phyloP scores from a whole-genome alignment of 2,113 vertebrate species.

The Stigmatopora nigra region DNA sequence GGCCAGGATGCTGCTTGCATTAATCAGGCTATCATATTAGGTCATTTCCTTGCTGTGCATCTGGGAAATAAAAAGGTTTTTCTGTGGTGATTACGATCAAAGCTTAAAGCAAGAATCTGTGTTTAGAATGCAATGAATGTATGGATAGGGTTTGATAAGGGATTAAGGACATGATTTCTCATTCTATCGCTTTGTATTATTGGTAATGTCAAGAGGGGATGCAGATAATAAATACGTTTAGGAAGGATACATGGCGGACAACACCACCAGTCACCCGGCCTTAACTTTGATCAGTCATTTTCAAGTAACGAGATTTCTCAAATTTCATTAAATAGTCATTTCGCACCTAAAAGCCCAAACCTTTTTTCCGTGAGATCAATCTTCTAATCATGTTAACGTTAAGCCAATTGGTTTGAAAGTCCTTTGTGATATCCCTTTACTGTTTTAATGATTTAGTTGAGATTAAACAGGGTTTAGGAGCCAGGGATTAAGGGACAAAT shows the following conservation, averaged over 20 bases:
- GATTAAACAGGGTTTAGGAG: slow-evolving; percentile 68
- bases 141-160: slow-evolving; percentile 42
- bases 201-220: slow-evolving; percentile 48
- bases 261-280: slow-evolving; percentile 53
- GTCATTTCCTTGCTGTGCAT: slow-evolving; percentile 36
- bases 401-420: slow-evolving; percentile 69
- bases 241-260: slow-evolving; percentile 47
- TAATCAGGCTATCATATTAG: slow-evolving; percentile 44
- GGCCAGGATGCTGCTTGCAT: slow-evolving; percentile 11
- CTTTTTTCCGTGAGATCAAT: slow-evolving; percentile 69
- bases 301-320: slow-evolving; percentile 71
- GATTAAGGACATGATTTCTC: slow-evolving; percentile 57
- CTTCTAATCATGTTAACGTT: slow-evolving; percentile 72
- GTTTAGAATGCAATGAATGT: slow-evolving; percentile 50
- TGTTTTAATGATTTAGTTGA: slow-evolving; percentile 73
- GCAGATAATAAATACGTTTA: slow-evolving; percentile 62
- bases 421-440: slow-evolving; percentile 72
- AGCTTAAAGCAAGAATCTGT: slow-evolving; percentile 32
- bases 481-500: slow-evolving; percentile 67
- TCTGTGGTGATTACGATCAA: slow-evolving; percentile 42
- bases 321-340: slow-evolving; percentile 75
- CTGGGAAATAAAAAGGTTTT: slow-evolving; percentile 16
- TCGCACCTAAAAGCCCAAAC: slow-evolving; percentile 70
- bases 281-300: slow-evolving; percentile 77
- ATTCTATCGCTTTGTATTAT: slow-evolving; percentile 36